These are phyloP conservation scores for Platycheirus albimanus DNA, from an alignment of 2,888 invertebrate species.

Conservation along the genomic window DNA sequence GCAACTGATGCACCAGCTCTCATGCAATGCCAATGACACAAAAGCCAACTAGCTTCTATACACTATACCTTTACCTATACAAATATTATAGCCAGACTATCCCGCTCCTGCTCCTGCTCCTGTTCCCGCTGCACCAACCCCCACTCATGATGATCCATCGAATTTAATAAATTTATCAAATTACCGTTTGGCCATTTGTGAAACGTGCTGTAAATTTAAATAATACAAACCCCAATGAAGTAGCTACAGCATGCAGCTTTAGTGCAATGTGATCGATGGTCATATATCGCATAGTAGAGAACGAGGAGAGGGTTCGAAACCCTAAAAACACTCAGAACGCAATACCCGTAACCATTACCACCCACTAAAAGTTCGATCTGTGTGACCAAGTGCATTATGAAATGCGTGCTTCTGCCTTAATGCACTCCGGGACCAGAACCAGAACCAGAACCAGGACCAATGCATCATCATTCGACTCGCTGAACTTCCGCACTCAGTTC, in stretches of 20 bases:
- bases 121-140: neutral
- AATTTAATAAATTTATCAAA: conserved; percentile 76
- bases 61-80: conserved; percentile 3
- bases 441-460: conserved; percentile 46
- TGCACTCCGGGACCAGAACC: conserved; percentile 59
- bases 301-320: conserved; percentile 21
- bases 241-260: conserved; percentile 38
- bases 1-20: conserved; percentile 39
- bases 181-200: conserved; percentile 75
- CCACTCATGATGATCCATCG: conserved; percentile 57
- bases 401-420: conserved; percentile 75
- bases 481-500: conserved; percentile 73
- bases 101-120: too few species aligned
- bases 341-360: conserved; percentile 24
- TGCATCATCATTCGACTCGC: conserved; percentile 76
- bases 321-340: conserved; percentile 46
- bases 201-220: conserved; percentile 76
- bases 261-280: conserved; percentile 63
- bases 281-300: neutral
- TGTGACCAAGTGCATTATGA: conserved; percentile 70
- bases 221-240: conserved; percentile 67
- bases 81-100: conserved; percentile 4
- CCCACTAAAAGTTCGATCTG: conserved; percentile 49
- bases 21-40: conserved; percentile 49
- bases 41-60: conserved; percentile 26